Conservation (phyloP, 2,113 vertebrate species). For the Brienomyrus brachyistius region DNA sequence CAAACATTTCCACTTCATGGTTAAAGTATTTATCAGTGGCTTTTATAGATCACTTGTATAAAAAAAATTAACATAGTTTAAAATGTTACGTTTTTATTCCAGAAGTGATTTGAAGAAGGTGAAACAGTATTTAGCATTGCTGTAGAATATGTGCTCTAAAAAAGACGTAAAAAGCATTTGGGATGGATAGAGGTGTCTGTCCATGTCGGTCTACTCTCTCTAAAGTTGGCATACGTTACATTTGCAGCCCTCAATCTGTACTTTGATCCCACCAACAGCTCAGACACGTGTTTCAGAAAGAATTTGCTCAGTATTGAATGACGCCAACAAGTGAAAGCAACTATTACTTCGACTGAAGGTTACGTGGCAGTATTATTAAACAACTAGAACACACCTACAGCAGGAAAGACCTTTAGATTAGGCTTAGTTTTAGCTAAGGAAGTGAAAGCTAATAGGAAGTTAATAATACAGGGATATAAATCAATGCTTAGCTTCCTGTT, state of each 20-base stretch:
- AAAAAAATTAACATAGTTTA: background rate
- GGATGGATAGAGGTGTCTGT: background rate
- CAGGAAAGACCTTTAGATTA: background rate
- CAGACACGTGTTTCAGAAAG: background rate
- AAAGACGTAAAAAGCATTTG: background rate
- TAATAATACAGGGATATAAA: background rate
- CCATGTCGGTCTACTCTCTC: background rate
- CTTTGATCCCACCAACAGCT: background rate
- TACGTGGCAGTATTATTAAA: background rate
- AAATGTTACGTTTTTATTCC: background rate
- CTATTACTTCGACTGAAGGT: background rate
- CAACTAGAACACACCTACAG: background rate
- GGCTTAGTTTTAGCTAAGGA: background rate
- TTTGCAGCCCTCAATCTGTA: background rate
- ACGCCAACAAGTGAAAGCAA: background rate
- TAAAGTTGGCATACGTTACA: background rate
- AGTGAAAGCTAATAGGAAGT: background rate
- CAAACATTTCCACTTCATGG: background rate
- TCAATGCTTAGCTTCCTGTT: background rate
- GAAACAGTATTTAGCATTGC: background rate
- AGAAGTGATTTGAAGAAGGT: background rate
- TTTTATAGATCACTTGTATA: background rate
- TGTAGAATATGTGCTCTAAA: background rate
- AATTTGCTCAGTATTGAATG: background rate
- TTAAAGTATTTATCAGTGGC: background rate